Base-by-base conservation (phyloP, 2,888 invertebrate species). In the Lithophane leautieri region DNA sequence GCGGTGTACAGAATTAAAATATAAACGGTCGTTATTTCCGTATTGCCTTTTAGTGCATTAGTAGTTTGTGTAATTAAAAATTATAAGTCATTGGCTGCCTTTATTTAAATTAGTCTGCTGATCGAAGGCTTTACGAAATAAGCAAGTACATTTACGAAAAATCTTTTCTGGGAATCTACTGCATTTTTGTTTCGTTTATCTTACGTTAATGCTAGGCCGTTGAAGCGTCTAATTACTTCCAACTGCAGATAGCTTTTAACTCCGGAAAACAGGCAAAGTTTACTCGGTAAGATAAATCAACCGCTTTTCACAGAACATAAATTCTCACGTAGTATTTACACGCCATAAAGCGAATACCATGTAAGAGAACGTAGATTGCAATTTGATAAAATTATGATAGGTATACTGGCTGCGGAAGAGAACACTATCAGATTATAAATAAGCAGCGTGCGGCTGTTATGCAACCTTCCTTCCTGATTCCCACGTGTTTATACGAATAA, bases 371-470 rank as follows among this genome's bases (percentile, higher is more conserved):
- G 40, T 70, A 76, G 85, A 83, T 85, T 71, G 82, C 77, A 77
- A 81, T 85, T 76, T 85, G 82, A 85, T 82, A 85, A 85, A 84
- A 71, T 76, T 83, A 82, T 85, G 78, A 85, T 82, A 80, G 42
- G 16, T 74, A 25, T 61, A 72, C 60, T 71, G 66, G 61, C 71
- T 54, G 63, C 87, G 81, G 85, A 86, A 86, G 85, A 70, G 61
- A 68, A 67, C 54, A 58, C 70, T 86, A 84, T 77, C 85, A 72
- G 76, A 79, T 81, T 69, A 54, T 86, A 69, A 85, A 82, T 69
- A 81, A 72, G 65, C 70, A 72, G 62, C 75, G 63, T 73, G 78
- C 67, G 42, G 70, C 67, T 47, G 78, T 84, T 86, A 67, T 63
- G 70, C 34, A 82, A 86, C 70, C 76, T 84, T 86, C 76, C 71